Evolutionary conservation across 2,888 invertebrate species (phyloP), one percentile per base, ranked within the genome.

Genomic region (Drosophila kambysellisi): DNA sequence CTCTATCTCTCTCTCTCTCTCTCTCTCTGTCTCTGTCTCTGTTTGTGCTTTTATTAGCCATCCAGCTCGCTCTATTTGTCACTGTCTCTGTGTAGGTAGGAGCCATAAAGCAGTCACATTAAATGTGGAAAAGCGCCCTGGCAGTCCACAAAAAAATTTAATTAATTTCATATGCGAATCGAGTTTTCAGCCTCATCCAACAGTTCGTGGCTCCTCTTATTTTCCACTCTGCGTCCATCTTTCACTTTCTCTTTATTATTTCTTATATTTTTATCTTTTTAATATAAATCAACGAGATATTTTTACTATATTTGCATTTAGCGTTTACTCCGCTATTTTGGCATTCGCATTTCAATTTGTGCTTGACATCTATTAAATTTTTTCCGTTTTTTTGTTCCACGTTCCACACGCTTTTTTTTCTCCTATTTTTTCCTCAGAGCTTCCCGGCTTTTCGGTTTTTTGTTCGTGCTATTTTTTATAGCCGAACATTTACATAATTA

Each of bases 281-380:
- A 51, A 58, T 72, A 59, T 46, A 50, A 56, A 76, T 66, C 59
- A 75, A 64, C 50, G 30, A 58, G 35, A 20, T 46, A 70, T 64
- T 62, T 69, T 59, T 63, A 8, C 64, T 54, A 46, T 64, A 69
- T 70, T 76, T 82, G 50, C 64, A 75, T 79, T 75, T 61, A 65
- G 46, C 32, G 25, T 79, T 75, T 54, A 51, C 60, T 50, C 48
- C 37, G 65, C 15, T 60, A 25, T 58, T 71, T 73, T 60, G 72
- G 60, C 60, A 32, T 66, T 83, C 74, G 68, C 71, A 70, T 74
- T 85, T 86, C 84, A 74, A 87, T 89, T 85, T 83, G 60, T 81
- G 84, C 81, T 90, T 90, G 91, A 90, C 84, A 89, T 90, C 88
- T 90, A 85, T 85, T 85, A 90, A 78, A 74, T 81, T 81, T 90